Conservation (phyloP, 2,797 vertebrate genomes). For the Lagodon rhomboides region DNA sequence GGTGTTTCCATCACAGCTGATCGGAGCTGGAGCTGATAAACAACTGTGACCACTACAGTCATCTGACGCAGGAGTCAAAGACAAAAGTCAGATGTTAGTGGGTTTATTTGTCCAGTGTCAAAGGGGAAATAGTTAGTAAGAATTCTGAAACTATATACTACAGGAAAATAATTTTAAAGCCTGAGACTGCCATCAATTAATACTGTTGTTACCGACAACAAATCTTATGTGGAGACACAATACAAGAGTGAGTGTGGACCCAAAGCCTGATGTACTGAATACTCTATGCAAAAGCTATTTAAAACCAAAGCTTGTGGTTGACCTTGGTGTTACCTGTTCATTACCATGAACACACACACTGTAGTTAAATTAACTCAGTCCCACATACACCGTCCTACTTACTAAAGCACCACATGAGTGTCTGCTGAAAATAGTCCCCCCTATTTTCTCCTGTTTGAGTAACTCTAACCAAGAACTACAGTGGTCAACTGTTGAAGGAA, state of each 20-base stretch:
- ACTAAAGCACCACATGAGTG: neutral
- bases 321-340: neutral
- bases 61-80: no score
- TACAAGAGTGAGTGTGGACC: neutral
- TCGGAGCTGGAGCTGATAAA: no score
- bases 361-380: neutral
- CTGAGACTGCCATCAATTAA: neutral
- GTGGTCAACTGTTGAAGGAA: neutral
- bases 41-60: no score
- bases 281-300: neutral
- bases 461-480: neutral
- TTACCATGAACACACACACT: constrained; percentile 2
- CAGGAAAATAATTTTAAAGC: neutral
- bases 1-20: no score
- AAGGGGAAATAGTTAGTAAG: no score
- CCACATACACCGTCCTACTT: neutral
- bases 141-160: neutral
- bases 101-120: no score
- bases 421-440: neutral
- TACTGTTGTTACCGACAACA: neutral
- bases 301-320: neutral
- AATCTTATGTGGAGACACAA: neutral
- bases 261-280: neutral
- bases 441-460: neutral
- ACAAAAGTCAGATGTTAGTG: no score